Evolutionary conservation across 2,888 invertebrate genomes (phyloP), one percentile per base, ranked within the genome.

Genomic region (Anthophora plumipes): DNA sequence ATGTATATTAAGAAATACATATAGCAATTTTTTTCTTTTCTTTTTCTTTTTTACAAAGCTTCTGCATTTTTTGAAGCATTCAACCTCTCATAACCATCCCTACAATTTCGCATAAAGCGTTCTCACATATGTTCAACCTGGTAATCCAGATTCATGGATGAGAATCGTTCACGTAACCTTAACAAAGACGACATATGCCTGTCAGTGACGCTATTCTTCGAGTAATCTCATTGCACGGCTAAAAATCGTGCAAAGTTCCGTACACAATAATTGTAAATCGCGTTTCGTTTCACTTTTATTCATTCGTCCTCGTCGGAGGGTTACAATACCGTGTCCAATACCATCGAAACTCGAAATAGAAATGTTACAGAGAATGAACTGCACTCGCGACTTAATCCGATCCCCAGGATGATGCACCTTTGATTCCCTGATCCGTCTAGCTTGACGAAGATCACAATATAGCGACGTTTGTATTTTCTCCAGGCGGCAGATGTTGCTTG

Each of bases 401-500:
- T 75, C 66, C 31, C 61, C 11, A n/a, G 66, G 52, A 77, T 25
- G 73, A 70, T 77, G 73, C 61, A 59, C 73, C 82, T 70, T 67
- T 66, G 82, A 77, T 82, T 68, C 82, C 70, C 48, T 57, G 61
- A 77, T 77, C 73, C 78, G 60, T 80, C 41, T 77, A 83, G 75
- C 78, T 75, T 73, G 76, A 76, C 68, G 78, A 70, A 70, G 61
- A 76, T 80, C 72, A 85, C 83, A 86, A 85, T 85, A 77, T 70
- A 67, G 69, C 69, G 43, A 73, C 75, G 79, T 73, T 74, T 77
- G 75, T 82, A 79, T 88, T 84, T 88, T 77, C 81, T 77, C 77
- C 69, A 52, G 66, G 84, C 63, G 70, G 87, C 87, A 87, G 87
- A 87, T 86, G 88, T 85, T 88, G 54, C 86, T 20, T 5, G 70